Base-by-base conservation (phyloP, 2,113 vertebrate genomes). In the Archocentrus centrarchus region DNA sequence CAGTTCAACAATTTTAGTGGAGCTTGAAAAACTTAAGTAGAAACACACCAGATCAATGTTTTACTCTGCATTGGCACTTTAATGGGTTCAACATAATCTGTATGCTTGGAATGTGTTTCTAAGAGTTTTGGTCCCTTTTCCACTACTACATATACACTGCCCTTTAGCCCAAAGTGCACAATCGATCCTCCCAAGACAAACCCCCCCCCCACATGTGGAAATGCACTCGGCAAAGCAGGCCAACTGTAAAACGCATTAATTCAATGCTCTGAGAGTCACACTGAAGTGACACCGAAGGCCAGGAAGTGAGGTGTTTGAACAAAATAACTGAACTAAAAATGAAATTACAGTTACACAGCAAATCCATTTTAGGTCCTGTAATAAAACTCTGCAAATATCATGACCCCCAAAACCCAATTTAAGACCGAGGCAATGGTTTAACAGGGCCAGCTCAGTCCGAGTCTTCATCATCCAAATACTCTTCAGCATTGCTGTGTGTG, bases 381-480 rank as follows among this genome's bases (percentile, higher is more conserved):
- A 86, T 81, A 59, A 85, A 90, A 84, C 63, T 85, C 75, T 84
- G 5, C 6, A 22, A 39, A n/a, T 53, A 80, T 66, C 76, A 59
- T 0, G 3, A 44, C 37, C 37, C 57, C 35, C 53, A 9, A 53
- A 81, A 75, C 57, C 41, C 18, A 66, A 82, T 10, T 61, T 82
- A 87, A 91, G 82, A 89, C 61, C 14, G 62, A 53, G 66, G 60
- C 2, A 37, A 58, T 32, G 75, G 50, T 80, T 82, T 8, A 62
- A 32, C 37, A 3, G 4, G 10, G 32, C 1, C n/a, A 2, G 32
- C 85, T 96, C 96, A 99, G 94, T 99, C 98, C 0, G 98, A 99
- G 92, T 99, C 98, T 94, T 99, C 98, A 47, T 99, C 98, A 7
- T 99, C 98, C 60, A 99, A 96, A 94, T 99, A 99, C 77, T 99